Base-by-base conservation (phyloP, 2,888 invertebrate species). In the Neria commutata region DNA sequence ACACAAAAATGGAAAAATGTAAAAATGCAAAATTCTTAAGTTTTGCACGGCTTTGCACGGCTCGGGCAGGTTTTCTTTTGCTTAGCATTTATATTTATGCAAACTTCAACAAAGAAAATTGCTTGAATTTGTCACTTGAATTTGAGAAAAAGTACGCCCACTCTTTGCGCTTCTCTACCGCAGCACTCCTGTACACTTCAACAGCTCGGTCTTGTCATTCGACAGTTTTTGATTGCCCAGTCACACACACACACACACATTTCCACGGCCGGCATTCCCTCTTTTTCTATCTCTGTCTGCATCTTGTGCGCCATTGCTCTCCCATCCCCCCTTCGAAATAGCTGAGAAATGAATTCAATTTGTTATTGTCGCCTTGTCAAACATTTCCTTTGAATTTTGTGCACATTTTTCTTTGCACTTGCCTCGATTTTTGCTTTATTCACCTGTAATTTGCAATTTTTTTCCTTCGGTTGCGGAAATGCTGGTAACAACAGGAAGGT, bases 401-500 rank as follows among this genome's bases (percentile, higher is more conserved):
- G 16, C 40, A 16, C 6, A 42, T 42, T 42, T 42, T 42, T 17
- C 42, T 17, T 21, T 42, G n/a, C 37, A 37, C 37, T n/a, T n/a
- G 37, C 37, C 21, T 17, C 21, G n/a, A n/a, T n/a, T n/a, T n/a
- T n/a, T 48, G 50, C 55, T 67, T 69, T 72, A 74, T 74, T 71
- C 74, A 65, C 75, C 67, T 70, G 72, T 72, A 73, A 74, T 72
- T 72, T 72, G 72, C 72, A 73, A 74, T 72, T 74, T 70, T 68
- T 72, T 74, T 73, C 75, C 73, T 33, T 48, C 29, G 34, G 21
- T 17, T 37, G 56, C 45, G 54, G n/a, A 46, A 49, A 26, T 42
- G 40, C 45, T 19, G 21, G 19, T 21, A 26, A 55, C 40, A 50
- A 16, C 14, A 56, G 55, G 42, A 61, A 54, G 71, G 61, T 66